A percentile compares a stretch with the other conserved stretches of the same genome.
phyloP scores from a whole-genome alignment of 53 echinoderm and acorn worm species.

The Arbacia lixula region DNA sequence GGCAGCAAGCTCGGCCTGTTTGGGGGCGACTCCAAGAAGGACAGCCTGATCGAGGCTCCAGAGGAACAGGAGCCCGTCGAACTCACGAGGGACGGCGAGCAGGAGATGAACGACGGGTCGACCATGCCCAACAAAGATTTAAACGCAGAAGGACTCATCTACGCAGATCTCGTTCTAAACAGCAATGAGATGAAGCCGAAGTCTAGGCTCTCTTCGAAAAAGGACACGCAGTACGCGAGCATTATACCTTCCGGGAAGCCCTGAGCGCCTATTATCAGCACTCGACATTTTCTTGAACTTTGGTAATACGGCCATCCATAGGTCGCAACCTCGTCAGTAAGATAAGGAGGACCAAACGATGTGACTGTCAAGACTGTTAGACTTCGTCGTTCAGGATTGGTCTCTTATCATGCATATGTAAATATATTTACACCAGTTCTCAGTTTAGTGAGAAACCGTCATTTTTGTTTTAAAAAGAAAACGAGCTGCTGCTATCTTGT shows the following conservation, averaged over 20 bases:
- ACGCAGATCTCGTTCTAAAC: conserved; percentile 47
- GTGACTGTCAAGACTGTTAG: too few relatives aligned
- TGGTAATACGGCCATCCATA: too few relatives aligned
- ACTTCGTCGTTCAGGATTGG: too few relatives aligned
- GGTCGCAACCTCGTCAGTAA: too few relatives aligned
- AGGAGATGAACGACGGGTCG: background rate
- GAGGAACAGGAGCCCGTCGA: background rate
- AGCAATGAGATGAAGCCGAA: background rate
- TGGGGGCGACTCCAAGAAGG: background rate
- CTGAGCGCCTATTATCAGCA: too few relatives aligned
- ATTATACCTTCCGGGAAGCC: conserved; percentile 43
- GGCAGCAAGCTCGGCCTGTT: conserved; percentile 19
- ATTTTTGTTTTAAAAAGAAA: too few relatives aligned
- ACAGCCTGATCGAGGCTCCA: background rate
- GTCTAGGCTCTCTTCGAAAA: background rate
- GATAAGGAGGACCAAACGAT: too few relatives aligned
- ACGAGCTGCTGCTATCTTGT: too few relatives aligned
- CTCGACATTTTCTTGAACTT: too few relatives aligned
- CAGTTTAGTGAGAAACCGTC: too few relatives aligned
- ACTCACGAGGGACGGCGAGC: background rate
- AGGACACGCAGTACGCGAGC: conserved; percentile 46
- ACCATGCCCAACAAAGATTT: conserved; percentile 18
- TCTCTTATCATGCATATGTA: too few relatives aligned
- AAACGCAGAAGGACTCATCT: conserved; percentile 38
- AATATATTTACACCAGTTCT: too few relatives aligned